Percentiles rank a stretch among this genome's conserved stretches.
Conservation (phyloP, 2,888 invertebrate genomes). For the Chrysolina americana region DNA sequence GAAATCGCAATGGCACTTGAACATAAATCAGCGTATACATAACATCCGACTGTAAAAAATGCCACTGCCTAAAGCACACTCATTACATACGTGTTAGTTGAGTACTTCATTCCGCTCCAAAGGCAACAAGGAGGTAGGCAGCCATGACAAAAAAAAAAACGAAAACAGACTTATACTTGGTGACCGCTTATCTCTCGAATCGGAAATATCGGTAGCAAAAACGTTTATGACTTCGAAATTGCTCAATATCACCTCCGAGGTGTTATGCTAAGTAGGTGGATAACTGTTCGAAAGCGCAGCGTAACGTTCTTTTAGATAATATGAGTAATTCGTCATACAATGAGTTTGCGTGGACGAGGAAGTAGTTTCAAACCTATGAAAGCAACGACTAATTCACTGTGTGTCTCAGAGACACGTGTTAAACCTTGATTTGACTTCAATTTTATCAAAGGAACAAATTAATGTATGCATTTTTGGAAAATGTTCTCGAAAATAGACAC, state of each 20-base stretch:
- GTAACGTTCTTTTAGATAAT: background rate
- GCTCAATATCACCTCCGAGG: background rate
- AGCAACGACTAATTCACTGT: too few relatives aligned
- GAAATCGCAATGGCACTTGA: background rate
- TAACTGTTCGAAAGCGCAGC: background rate
- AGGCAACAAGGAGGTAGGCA: background rate
- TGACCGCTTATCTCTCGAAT: background rate
- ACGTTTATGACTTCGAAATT: constrained; percentile 2
- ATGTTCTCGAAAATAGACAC: too few relatives aligned
- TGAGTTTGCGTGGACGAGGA: too few relatives aligned
- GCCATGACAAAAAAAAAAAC: background rate
- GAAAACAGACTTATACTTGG: background rate
- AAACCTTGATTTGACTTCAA: too few relatives aligned
- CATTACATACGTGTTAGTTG: background rate
- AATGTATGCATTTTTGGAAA: too few relatives aligned
- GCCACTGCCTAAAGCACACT: background rate
- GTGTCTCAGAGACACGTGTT: too few relatives aligned
- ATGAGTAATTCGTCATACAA: background rate
- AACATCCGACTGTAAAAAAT: background rate
- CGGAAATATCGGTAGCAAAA: constrained; percentile 8
- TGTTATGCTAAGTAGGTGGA: constrained; percentile 9
- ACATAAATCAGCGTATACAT: background rate
- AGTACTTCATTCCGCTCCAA: constrained; percentile 1
- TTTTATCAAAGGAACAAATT: too few relatives aligned
- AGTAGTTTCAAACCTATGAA: too few relatives aligned